Evolutionary conservation across 2,113 vertebrate genomes (phyloP).

Genomic region (Vulpes vulpes): DNA sequence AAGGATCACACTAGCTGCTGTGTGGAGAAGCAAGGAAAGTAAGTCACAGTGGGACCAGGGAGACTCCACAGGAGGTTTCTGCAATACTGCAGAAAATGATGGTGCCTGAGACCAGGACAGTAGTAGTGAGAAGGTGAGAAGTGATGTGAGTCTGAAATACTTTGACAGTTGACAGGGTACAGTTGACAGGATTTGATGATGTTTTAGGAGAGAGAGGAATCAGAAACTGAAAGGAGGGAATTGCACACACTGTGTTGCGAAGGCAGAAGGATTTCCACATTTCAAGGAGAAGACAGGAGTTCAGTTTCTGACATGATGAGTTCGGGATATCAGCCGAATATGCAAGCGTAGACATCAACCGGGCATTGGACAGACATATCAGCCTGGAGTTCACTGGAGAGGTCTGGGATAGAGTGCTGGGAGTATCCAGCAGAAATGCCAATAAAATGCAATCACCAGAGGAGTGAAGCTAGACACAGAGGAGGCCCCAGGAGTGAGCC

Average conservation of each 20-base stretch:
- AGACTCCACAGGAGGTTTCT: not conserved
- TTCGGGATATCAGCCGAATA: not conserved
- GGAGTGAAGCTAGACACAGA: not conserved
- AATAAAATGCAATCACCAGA: not conserved
- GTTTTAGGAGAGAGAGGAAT: not conserved
- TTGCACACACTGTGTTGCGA: not conserved
- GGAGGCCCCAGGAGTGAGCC: not conserved
- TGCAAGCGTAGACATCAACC: not conserved
- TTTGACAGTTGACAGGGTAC: not conserved
- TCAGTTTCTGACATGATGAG: not conserved
- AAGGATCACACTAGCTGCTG: not conserved
- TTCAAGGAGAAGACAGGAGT: not conserved
- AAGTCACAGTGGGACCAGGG: not conserved
- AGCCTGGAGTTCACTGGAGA: not conserved
- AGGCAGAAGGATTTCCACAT: not conserved
- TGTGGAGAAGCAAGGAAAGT: slow-evolving; percentile 14
- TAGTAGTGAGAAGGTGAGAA: not conserved
- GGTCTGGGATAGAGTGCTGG: not conserved
- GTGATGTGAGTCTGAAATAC: not conserved
- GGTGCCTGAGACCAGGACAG: not conserved
- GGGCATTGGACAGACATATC: not conserved
- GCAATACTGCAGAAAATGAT: not conserved
- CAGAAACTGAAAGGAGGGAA: not conserved
- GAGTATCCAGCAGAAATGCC: not conserved
- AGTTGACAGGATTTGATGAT: not conserved